Base-by-base conservation (phyloP, 2,113 vertebrate species). In the Cyanoliseus patagonus region DNA sequence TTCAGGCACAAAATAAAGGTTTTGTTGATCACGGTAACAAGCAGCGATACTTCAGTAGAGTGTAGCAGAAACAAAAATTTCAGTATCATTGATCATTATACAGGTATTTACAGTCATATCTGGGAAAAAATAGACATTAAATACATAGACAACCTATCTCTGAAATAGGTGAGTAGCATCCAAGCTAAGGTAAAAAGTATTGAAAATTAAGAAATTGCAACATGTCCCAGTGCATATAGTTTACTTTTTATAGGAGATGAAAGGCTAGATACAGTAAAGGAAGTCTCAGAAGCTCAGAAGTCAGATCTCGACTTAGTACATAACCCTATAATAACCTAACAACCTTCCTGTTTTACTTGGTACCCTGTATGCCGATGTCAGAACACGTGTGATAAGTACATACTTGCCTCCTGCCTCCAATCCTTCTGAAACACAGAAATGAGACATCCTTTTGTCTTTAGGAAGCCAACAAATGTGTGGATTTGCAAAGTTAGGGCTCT, bases 1-100 rank as follows among this genome's bases (percentile, higher is more conserved):
- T 13, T 94, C 88, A 92, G 53, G 80, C 68, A 92, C 68, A 47
- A 94, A 94, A 86, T 74, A 78, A 81, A 92, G 55, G 20, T 44
- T 96, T 90, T 88, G 73, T 61, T 93, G 61, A 96, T 61, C 55
- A 81, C 35, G 33, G 25, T 52, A 83, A 88, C 30, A 86, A 76
- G 75, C 24, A 80, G 59, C 20, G 11, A 67, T 83, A 46, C n/a
- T 91, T 91, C 83, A 78, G 62, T 42, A 46, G 3, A 73, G 22
- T 7, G 17, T 33, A 86, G 7, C n/a, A 81, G n/a, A 83, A 92
- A 39, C 13, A 55, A 49, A 64, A 41, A 66, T 22, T 46, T 85
- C 57, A 55, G 0, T 44, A 59, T 51, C 14, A n/a, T 17, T 47
- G 19, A 75, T 52, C 22, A 70, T 92, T 66, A 77, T 53, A 69